Evolutionary conservation across 2,113 vertebrate genomes (phyloP).

Genomic region (Uria aalge): DNA sequence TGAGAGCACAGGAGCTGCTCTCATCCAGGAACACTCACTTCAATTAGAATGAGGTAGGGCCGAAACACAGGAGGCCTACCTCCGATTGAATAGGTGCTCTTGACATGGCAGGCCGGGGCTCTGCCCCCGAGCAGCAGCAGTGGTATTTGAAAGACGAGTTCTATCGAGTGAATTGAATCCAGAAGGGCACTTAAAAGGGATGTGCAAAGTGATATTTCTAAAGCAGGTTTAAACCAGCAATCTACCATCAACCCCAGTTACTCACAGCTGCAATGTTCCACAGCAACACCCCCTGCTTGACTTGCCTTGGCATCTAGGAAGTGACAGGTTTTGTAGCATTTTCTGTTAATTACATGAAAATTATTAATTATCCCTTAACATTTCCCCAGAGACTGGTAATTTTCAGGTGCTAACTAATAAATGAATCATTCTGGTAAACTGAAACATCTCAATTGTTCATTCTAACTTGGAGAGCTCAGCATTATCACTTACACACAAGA

Average conservation of each 20-base stretch:
- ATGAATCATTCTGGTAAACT: neutral
- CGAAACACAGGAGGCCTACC: accelerated
- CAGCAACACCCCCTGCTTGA: neutral
- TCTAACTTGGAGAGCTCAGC: neutral
- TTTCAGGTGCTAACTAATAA: neutral
- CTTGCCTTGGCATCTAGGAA: neutral
- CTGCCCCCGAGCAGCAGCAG: neutral
- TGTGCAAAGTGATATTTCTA: neutral
- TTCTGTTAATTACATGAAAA: neutral
- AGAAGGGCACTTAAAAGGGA: neutral
- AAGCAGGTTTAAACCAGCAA: neutral
- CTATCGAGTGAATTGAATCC: neutral
- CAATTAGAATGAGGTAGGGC: neutral
- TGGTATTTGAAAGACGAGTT: neutral
- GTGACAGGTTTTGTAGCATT: neutral
- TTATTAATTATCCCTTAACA: neutral
- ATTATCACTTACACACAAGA: neutral
- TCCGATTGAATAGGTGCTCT: neutral
- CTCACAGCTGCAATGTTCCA: neutral
- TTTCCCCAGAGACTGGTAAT: neutral
- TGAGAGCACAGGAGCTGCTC: neutral
- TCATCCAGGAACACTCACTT: neutral
- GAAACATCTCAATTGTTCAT: neutral
- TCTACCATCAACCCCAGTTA: neutral
- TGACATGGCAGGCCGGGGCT: neutral